Conservation (phyloP, 2,797 vertebrate species). For the Acanthis flammea region DNA sequence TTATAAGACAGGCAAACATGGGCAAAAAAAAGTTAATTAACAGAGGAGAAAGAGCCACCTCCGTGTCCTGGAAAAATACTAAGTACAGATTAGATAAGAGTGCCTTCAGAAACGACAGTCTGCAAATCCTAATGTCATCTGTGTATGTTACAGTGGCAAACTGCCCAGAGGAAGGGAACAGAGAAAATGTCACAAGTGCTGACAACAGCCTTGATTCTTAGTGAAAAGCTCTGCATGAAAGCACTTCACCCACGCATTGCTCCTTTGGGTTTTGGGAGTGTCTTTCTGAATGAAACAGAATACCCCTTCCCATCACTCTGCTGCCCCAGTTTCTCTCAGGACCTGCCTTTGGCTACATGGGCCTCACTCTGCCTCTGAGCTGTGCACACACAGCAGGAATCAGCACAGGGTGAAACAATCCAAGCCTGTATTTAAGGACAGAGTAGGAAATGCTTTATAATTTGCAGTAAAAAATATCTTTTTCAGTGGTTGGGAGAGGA, state of each 20-base stretch:
- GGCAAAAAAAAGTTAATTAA: conserved; percentile 49
- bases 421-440: conserved; percentile 8
- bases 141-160: conserved; percentile 16
- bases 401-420: background rate
- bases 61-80: background rate
- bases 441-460: background rate
- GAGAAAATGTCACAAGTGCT: conserved; percentile 21
- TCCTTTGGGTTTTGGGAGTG: background rate
- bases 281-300: background rate
- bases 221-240: background rate
- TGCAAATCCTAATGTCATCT: conserved; percentile 31
- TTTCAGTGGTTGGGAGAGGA: background rate
- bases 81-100: background rate
- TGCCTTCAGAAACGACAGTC: conserved; percentile 1
- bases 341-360: background rate
- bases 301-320: background rate
- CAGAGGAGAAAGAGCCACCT: conserved; percentile 1
- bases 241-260: background rate
- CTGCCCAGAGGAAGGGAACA: conserved; percentile 37
- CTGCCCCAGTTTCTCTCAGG: background rate
- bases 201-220: conserved; percentile 16
- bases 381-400: background rate
- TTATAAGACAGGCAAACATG: conserved; percentile 8
- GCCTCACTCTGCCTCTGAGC: background rate
- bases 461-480: conserved; percentile 19